Evolutionary conservation across 2,888 invertebrate species (phyloP).

Genomic region (Aphidoletes aphidimyza): DNA sequence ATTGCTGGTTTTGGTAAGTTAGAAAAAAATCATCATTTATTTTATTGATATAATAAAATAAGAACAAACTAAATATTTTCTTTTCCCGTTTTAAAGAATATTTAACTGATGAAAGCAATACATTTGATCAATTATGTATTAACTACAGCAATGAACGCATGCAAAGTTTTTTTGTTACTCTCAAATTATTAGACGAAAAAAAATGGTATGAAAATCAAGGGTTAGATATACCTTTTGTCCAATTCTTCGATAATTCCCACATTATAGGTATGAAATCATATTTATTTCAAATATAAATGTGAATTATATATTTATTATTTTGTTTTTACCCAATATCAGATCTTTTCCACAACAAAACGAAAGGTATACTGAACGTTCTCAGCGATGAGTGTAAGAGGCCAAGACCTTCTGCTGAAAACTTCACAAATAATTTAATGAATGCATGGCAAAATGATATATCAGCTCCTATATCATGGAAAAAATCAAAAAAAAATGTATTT

Average conservation of each 20-base stretch:
- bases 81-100: background rate
- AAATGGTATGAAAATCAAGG: background rate
- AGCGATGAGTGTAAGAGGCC: background rate
- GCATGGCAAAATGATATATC: background rate
- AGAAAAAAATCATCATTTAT: background rate
- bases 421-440: background rate
- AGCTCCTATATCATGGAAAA: background rate
- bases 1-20: background rate
- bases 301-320: background rate
- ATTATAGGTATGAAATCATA: no score
- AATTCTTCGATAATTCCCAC: background rate
- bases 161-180: background rate
- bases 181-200: background rate
- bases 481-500: background rate
- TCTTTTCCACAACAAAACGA: background rate
- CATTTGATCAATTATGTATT: conserved; percentile 3
- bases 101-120: background rate
- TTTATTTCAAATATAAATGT: no score
- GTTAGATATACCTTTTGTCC: background rate
- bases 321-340: background rate
- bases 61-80: no score
- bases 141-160: background rate
- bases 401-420: background rate
- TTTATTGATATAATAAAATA: no score
- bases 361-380: background rate